phyloP scores from a whole-genome alignment of 2,797 vertebrate genomes.

The Tokudaia tokunoshimensis region DNA sequence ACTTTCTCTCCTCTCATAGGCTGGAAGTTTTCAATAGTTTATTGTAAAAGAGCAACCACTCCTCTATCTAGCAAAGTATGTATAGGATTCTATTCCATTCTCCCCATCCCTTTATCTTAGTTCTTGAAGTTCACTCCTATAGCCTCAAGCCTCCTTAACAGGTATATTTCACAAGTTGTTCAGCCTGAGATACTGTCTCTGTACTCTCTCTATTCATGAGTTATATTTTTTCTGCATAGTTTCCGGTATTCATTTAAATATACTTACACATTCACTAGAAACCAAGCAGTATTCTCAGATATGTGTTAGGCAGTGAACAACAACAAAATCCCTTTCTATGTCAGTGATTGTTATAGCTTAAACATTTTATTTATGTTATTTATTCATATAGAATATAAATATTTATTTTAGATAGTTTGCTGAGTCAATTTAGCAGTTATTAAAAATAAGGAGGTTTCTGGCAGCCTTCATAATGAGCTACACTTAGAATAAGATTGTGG shows the following conservation, averaged over 20 bases:
- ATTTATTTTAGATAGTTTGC: background rate
- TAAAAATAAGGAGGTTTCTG: background rate
- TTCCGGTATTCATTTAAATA: background rate
- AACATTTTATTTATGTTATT: conserved; percentile 22
- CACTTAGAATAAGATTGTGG: background rate
- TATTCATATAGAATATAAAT: background rate
- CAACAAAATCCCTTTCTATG: background rate
- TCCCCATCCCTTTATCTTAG: accelerated
- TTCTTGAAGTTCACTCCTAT: background rate
- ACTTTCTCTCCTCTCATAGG: background rate
- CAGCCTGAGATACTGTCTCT: background rate
- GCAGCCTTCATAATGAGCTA: background rate
- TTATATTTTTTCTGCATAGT: conserved; percentile 9
- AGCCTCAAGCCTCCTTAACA: background rate
- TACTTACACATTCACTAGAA: background rate
- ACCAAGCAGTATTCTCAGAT: background rate
- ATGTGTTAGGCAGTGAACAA: background rate
- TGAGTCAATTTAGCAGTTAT: background rate
- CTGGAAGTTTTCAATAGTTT: background rate
- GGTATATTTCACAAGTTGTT: background rate
- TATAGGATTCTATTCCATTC: background rate
- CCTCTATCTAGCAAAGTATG: background rate
- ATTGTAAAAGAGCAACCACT: background rate
- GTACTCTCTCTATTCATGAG: background rate
- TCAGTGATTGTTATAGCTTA: background rate